phyloP scores from a whole-genome alignment of 2,113 vertebrate genomes.

The Dolichotis patagonum region DNA sequence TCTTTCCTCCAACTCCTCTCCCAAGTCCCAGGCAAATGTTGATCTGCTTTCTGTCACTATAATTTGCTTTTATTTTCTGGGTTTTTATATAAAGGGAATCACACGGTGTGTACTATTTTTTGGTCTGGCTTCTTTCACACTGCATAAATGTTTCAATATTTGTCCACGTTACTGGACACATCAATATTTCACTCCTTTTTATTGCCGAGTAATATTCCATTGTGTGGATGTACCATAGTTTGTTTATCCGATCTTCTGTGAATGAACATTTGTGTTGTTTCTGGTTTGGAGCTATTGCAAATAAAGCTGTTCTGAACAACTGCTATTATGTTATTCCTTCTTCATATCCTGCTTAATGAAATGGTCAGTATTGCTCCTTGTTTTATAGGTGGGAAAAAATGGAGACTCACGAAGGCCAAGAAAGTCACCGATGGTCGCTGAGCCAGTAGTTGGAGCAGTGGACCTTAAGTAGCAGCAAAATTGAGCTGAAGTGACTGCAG shows the following conservation, averaged over 20 bases:
- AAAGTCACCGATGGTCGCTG: neutral
- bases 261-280: neutral
- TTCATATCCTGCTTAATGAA: neutral
- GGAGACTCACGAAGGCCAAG: slow-evolving; percentile 22
- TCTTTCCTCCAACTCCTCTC: neutral
- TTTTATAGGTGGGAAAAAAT: neutral
- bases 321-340: neutral
- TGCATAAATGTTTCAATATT: neutral
- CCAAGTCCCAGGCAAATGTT: neutral
- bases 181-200: neutral
- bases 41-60: neutral
- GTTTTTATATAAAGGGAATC: neutral
- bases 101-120: neutral
- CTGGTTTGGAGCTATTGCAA: neutral
- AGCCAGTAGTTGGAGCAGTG: neutral
- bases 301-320: neutral
- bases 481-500: neutral
- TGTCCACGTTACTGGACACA: neutral
- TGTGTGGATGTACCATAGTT: no score
- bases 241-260: neutral
- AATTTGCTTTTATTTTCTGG: slow-evolving; percentile 21
- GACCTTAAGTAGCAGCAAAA: neutral
- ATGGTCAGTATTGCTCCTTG: neutral
- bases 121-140: no score
- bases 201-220: neutral